Evolutionary conservation across 2,888 invertebrate species (phyloP).

Genomic region (Mesoligia furuncula): DNA sequence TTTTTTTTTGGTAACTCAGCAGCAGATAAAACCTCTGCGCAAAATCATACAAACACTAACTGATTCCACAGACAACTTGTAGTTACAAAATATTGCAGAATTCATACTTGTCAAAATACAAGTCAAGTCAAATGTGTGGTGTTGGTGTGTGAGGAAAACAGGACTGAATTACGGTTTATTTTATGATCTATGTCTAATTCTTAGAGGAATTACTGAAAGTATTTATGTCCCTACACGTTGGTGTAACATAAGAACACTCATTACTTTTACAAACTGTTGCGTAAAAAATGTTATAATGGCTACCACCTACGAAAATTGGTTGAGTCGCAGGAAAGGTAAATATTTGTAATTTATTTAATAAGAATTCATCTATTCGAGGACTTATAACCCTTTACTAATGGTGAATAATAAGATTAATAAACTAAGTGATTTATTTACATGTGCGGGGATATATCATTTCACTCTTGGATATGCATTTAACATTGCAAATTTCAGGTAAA

Average conservation of each 20-base stretch:
- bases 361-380: slow-evolving; percentile 18
- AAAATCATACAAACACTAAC: neutral
- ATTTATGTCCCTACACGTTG: slow-evolving; percentile 61
- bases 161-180: slow-evolving; percentile 76
- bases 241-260: slow-evolving; percentile 52
- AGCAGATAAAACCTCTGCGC: neutral
- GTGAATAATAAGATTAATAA: neutral
- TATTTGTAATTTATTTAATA: slow-evolving; percentile 66
- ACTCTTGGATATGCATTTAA: slow-evolving; percentile 30
- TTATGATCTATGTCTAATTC: slow-evolving; percentile 70
- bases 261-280: slow-evolving; percentile 58
- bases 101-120: slow-evolving; percentile 53
- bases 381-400: slow-evolving; percentile 3
- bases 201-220: slow-evolving; percentile 65
- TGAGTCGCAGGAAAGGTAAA: slow-evolving; percentile 88
- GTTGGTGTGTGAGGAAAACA: slow-evolving; percentile 77
- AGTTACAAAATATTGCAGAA: slow-evolving; percentile 41
- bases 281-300: slow-evolving; percentile 87
- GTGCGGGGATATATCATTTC: neutral
- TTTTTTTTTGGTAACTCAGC: neutral
- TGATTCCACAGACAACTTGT: slow-evolving; percentile 41
- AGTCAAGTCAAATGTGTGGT: slow-evolving; percentile 70
- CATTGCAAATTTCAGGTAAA: slow-evolving; percentile 84
- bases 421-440: slow-evolving; percentile 4
- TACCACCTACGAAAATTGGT: slow-evolving; percentile 85